Conservation (phyloP, 2,888 invertebrate genomes). For the Hirtodrosophila confusa region DNA sequence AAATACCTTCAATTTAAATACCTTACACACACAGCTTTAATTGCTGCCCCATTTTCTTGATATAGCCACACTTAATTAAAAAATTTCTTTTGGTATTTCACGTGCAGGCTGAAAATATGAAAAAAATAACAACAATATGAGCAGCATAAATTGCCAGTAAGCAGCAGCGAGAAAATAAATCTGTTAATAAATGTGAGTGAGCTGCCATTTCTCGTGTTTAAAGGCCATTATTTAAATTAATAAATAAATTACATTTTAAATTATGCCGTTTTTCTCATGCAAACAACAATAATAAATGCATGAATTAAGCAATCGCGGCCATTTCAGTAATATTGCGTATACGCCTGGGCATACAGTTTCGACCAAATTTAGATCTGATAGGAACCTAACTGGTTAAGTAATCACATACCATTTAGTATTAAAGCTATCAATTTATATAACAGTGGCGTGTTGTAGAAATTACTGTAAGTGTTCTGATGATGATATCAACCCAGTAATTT, state of each 20-base stretch:
- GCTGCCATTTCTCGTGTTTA: slow-evolving; percentile 17
- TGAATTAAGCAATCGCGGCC: neutral
- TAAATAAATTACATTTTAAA: slow-evolving; percentile 62
- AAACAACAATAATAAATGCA: neutral
- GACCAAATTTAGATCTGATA: no score
- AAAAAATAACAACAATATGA: slow-evolving; percentile 33
- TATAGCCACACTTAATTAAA: slow-evolving; percentile 44
- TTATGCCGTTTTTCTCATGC: slow-evolving; percentile 19
- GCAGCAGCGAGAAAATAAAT: slow-evolving; percentile 41
- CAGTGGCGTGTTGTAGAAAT: no score
- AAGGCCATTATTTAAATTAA: slow-evolving; percentile 55
- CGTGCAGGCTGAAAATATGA: slow-evolving; percentile 21
- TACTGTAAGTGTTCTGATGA: no score
- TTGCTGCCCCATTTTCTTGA: slow-evolving; percentile 4
- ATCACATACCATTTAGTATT: no score
- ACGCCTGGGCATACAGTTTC: slow-evolving; percentile 1
- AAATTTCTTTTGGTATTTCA: slow-evolving; percentile 26
- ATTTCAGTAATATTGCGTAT: slow-evolving; percentile 18
- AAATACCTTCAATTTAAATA: no score
- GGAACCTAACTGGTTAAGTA: no score
- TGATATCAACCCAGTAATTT: slow-evolving; percentile 11
- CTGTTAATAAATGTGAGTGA: slow-evolving; percentile 41
- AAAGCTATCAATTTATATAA: no score
- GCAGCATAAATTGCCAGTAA: slow-evolving; percentile 40
- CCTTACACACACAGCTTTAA: slow-evolving; percentile 6